Percentiles rank a stretch among this genome's conserved stretches.
phyloP scores from a whole-genome alignment of 2,113 vertebrate species.

The Nansenia antarctica region DNA sequence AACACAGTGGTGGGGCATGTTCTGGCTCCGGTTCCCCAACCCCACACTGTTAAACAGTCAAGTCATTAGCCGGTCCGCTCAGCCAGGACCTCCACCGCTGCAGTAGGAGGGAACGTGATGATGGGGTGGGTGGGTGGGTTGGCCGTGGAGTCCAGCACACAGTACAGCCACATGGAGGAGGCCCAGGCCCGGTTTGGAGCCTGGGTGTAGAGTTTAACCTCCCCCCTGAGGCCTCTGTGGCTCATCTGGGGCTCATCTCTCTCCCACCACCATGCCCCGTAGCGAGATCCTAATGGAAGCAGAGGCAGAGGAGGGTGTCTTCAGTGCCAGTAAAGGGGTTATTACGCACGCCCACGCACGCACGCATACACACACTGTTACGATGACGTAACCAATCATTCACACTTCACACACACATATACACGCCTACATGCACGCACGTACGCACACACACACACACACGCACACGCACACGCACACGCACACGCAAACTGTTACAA shows the following conservation, averaged over 20 bases:
- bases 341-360: neutral
- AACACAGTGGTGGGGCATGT: slow-evolving; percentile 23
- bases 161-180: no score
- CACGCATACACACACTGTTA: neutral
- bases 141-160: no score
- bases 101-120: neutral
- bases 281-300: neutral
- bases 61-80: slow-evolving; percentile 18
- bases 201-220: neutral
- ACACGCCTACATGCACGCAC: no score
- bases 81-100: slow-evolving; percentile 32
- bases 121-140: no score
- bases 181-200: neutral
- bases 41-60: slow-evolving; percentile 27
- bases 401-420: no score
- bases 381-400: no score
- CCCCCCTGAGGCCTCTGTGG: neutral
- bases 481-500: no score
- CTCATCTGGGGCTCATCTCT: no score
- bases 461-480: neutral
- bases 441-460: neutral
- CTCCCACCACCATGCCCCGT: no score
- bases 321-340: neutral
- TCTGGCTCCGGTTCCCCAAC: slow-evolving; percentile 10
- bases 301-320: neutral